Base-by-base conservation (phyloP, 2,797 vertebrate genomes). In the Rhinoraja longicauda region DNA sequence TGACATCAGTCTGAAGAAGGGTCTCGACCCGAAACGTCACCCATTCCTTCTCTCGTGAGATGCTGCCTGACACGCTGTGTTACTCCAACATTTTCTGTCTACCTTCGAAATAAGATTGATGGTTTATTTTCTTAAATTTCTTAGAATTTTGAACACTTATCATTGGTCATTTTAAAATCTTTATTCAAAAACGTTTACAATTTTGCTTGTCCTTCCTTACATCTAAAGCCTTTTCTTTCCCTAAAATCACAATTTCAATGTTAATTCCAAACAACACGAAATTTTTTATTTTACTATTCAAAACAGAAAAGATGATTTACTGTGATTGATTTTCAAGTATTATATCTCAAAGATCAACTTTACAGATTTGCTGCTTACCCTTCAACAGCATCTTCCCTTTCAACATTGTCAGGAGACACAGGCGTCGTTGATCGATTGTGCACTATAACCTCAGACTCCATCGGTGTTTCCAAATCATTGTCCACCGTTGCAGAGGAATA, bases 401-500 rank as follows among this genome's bases (percentile, higher is more conserved):
- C 64, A 45, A 93, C 32, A 75, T 9, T 32, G 59, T 36, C 77
- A 82, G 93, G 59, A 12, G 84, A 73, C 67, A 53, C 24, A 1
- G 26, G 70, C 21, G 36, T 72, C 45, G 70, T 73, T 53, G 67
- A 26, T 4, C 4, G 67, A 75, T 73, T 29, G 72, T 92, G 90
- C 24, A 92, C 39, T 75, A 57, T 92, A 75, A 92, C 90, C 12
- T 92, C 90, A n/a, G 90, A 57, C 24, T 92, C 90, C 39, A 75
- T 15, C 53, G 90, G 39, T 92, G 70, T 6, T 24, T 92, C 70
- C 39, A 92, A 92, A 75, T 75, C 70, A 77, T 64, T 70, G 32
- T 64, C 67, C 19, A 53, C 45, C 93, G 95, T 95, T 53, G 26
- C 39, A n/a, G 81, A 75, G 0, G 93, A 93, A 0, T 94, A 94